Conservation (phyloP, 2,797 vertebrate species). For the Gouania willdenowi region DNA sequence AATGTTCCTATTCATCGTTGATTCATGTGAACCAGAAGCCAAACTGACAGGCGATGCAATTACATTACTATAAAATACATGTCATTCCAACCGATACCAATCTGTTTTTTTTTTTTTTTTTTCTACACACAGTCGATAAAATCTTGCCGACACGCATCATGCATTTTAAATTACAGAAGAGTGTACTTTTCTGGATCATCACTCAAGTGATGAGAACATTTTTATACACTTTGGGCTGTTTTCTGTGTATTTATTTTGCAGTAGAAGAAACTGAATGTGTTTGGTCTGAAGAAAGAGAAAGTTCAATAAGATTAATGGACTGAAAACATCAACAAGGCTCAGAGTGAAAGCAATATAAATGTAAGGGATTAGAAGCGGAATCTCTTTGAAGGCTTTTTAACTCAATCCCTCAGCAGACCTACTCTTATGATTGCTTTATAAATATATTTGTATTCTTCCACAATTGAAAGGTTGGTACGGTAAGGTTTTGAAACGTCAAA, state of each 20-base stretch:
- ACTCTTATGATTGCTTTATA: slow-evolving; percentile 7
- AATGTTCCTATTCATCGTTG: slow-evolving; percentile 13
- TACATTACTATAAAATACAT: slow-evolving; percentile 21
- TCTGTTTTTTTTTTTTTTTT: too few relatives aligned
- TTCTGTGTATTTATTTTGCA: not conserved
- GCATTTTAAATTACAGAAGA: slow-evolving; percentile 2
- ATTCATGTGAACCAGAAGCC: slow-evolving; percentile 26
- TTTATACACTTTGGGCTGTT: not conserved
- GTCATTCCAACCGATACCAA: slow-evolving; percentile 32
- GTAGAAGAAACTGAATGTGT: not conserved
- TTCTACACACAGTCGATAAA: slow-evolving; percentile 17
- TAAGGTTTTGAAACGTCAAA: too few relatives aligned
- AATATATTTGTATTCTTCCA: too few relatives aligned
- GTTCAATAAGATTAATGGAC: slow-evolving; percentile 5
- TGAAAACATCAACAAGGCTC: slow-evolving; percentile 3
- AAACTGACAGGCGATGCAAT: slow-evolving; percentile 25
- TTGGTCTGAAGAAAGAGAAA: not conserved
- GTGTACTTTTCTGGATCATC: slow-evolving; percentile 8
- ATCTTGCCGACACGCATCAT: not conserved
- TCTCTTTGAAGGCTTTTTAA: slow-evolving; percentile 7
- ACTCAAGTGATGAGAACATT: slow-evolving; percentile 5
- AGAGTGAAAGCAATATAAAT: not conserved
- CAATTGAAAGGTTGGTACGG: too few relatives aligned
- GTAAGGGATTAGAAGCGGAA: slow-evolving; percentile 10
- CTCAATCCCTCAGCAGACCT: not conserved